Conservation (phyloP, 2,888 invertebrate genomes). For the Gasteruption jaculator region DNA sequence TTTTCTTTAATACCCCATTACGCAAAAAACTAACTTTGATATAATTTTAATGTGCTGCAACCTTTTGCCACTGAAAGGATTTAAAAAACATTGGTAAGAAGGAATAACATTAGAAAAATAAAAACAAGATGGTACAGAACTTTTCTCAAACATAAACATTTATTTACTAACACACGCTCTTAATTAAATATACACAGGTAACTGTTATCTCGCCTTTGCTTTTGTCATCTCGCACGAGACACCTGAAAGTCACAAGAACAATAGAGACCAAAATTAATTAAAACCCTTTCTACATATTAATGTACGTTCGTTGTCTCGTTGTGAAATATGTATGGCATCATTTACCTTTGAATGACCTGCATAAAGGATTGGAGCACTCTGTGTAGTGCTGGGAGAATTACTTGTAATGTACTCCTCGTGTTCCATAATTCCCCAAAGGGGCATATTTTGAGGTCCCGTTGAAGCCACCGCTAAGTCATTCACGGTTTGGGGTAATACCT, state of each 20-base stretch:
- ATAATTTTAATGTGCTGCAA: too few species aligned
- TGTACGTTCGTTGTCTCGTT: conserved; percentile 4
- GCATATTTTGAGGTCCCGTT: conserved; percentile 39
- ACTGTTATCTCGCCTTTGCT: too few species aligned
- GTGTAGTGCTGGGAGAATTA: background rate
- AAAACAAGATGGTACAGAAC: too few species aligned
- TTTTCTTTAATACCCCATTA: too few species aligned
- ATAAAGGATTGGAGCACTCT: conserved; percentile 41
- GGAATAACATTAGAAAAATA: too few species aligned
- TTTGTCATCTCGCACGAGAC: conserved; percentile 32
- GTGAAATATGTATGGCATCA: conserved; percentile 2
- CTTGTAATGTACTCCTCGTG: conserved; percentile 35
- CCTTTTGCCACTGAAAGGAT: too few species aligned
- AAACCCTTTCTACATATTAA: background rate
- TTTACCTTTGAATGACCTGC: conserved; percentile 64
- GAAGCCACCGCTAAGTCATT: conserved; percentile 46
- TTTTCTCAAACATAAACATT: too few species aligned
- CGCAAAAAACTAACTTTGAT: too few species aligned
- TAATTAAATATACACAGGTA: too few species aligned
- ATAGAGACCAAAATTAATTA: background rate
- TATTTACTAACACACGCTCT: too few species aligned
- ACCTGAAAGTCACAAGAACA: conserved; percentile 25
- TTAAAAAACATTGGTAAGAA: too few species aligned
- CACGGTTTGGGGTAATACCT: conserved; percentile 47
- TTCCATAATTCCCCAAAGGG: conserved; percentile 49